phyloP scores from a whole-genome alignment of 2,797 vertebrate genomes.

The Nannoperca australis region DNA sequence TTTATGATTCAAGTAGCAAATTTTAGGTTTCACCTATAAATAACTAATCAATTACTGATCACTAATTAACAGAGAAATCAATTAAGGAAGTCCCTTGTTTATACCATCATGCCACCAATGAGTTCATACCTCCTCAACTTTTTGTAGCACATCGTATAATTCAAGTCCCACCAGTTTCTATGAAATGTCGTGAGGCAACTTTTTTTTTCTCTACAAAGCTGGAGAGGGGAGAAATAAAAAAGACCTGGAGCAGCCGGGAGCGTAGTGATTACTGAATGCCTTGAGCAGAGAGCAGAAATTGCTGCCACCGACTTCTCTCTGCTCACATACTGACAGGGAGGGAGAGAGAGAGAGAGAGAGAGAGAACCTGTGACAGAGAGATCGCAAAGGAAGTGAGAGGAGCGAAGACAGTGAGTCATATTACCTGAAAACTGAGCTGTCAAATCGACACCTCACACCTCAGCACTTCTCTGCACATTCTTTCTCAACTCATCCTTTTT shows the following conservation, averaged over 20 bases:
- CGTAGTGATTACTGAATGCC: conserved; percentile 22
- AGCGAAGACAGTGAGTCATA: conserved; percentile 16
- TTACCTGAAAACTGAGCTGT: conserved; percentile 34
- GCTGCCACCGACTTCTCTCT: conserved; percentile 26
- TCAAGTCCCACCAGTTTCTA: conserved; percentile 9
- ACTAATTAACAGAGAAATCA: neutral
- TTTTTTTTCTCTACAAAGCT: conserved; percentile 22
- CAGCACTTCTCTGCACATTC: conserved; percentile 30
- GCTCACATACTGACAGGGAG: conserved; percentile 14
- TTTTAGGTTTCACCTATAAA: neutral
- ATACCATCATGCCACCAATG: neutral
- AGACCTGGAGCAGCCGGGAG: conserved; percentile 17
- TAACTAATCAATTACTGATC: conserved; percentile 3
- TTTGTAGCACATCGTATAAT: neutral
- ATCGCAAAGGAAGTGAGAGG: neutral
- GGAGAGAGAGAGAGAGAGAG: neutral
- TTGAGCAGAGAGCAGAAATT: conserved; percentile 30
- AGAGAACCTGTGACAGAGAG: conserved; percentile 28
- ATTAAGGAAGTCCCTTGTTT: neutral
- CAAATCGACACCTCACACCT: conserved; percentile 28
- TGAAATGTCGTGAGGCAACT: neutral
- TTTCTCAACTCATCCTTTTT: conserved; percentile 12
- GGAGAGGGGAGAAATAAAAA: conserved; percentile 1
- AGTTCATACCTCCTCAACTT: neutral
- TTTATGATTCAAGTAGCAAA: neutral